Evolutionary conservation across 2,888 invertebrate genomes (phyloP), one percentile per base, ranked within the genome.

Genomic region (Heliconius erato): DNA sequence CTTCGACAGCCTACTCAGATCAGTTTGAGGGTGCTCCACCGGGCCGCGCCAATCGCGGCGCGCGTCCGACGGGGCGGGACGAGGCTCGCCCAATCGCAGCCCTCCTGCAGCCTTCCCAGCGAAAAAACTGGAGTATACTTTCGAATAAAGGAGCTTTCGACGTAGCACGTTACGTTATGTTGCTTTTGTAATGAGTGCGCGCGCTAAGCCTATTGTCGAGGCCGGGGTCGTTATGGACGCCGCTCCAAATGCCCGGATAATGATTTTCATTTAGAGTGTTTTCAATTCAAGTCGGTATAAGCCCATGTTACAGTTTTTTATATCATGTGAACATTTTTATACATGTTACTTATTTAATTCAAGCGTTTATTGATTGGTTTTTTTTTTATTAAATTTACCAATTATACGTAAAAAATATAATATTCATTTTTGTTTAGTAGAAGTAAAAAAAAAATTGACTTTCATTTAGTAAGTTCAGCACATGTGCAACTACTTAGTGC

Each of bases 141-240:
- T 92, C 94, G 94, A 95, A 95, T 94, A 94, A 93, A 94, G 94
- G 90, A 95, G 95, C 95, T 95, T 95, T 95, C 93, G 92, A 94
- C 93, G 94, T 91, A 92, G 94, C 94, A 92, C 93, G 95, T 94
- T 95, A 95, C 94, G 94, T 95, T 95, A 94, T 95, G 95, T 94
- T 94, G 95, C 94, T 95, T 95, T 96, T 95, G 95, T 96, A 95
- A 95, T 96, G 94, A 95, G 95, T 95, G 92, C 93, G 94, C 93
- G 94, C 94, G 94, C 94, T 96, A 95, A 96, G 95, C 94, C 95
- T 93, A 95, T 95, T 96, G 95, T 96, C 94, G 95, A 95, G 90
- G 92, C 93, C 91, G 91, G 92, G 94, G 94, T 93, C 94, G 94
- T 94, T 94, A 95, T 95, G 95, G 95, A 94, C 93, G 94, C 94